A percentile compares a stretch with the other conserved stretches of the same genome.
Evolutionary conservation across 92 coral and sea anemone species (phyloP).

Genomic region (Epizoanthus scotinus): DNA sequence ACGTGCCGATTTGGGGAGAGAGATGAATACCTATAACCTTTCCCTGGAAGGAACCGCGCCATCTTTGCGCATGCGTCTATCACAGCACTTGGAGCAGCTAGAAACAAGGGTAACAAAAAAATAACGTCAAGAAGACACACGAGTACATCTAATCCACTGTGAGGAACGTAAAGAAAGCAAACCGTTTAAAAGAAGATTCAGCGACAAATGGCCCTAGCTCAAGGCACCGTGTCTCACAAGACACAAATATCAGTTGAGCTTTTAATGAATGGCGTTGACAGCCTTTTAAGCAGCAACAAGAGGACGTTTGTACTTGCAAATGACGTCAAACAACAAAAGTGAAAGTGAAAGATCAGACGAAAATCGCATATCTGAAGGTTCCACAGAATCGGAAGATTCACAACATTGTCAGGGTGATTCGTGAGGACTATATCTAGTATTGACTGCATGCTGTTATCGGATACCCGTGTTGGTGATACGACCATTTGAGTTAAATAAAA

Average conservation of each 20-base stretch:
- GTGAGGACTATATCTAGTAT: not conserved
- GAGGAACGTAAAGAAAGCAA: too few relatives aligned
- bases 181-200: too few relatives aligned
- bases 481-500: too few relatives aligned
- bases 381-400: not conserved
- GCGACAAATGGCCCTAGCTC: too few relatives aligned
- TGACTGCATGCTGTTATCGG: too few relatives aligned
- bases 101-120: slow-evolving; percentile 41
- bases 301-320: slow-evolving; percentile 34
- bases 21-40: slow-evolving; percentile 34
- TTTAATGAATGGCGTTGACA: too few relatives aligned
- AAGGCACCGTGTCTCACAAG: too few relatives aligned
- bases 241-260: too few relatives aligned
- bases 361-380: not conserved
- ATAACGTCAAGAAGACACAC: too few relatives aligned
- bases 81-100: slow-evolving; percentile 51
- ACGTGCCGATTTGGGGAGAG: slow-evolving; percentile 50
- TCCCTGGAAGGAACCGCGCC: slow-evolving; percentile 56
- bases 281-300: too few relatives aligned
- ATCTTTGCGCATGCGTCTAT: slow-evolving; percentile 41
- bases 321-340: slow-evolving; percentile 4
- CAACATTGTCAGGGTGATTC: not conserved
- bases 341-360: slow-evolving; percentile 27
- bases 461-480: too few relatives aligned
- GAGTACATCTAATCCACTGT: too few relatives aligned